A percentile compares a stretch with the other conserved stretches of the same genome.
Conservation (phyloP, 2,797 vertebrate genomes). For the Mormyrops attenuatus region DNA sequence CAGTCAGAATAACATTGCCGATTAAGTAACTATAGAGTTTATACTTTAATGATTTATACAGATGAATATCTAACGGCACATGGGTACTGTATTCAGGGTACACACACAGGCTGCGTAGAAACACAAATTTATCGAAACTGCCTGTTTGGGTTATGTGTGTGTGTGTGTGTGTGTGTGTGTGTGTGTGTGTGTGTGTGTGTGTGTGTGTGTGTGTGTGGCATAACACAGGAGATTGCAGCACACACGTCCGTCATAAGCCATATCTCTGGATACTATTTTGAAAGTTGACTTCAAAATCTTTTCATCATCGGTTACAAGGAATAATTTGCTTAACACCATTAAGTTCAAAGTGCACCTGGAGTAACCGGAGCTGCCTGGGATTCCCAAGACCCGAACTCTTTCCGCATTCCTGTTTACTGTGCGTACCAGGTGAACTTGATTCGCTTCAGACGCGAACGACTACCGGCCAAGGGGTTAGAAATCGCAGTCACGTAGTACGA, state of each 20-base stretch:
- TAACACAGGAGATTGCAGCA: background rate
- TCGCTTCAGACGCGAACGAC: background rate
- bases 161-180: background rate
- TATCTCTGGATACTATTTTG: background rate
- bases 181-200: background rate
- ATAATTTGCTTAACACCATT: background rate
- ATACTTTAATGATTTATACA: background rate
- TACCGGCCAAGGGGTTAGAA: background rate
- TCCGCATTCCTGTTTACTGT: constrained; percentile 15
- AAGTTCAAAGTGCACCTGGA: background rate
- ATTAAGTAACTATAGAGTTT: background rate
- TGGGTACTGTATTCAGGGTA: background rate
- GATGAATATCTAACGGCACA: background rate
- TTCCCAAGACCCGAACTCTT: background rate
- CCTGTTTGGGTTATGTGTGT: background rate
- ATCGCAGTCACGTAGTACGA: background rate
- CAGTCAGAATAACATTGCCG: background rate
- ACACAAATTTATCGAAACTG: background rate
- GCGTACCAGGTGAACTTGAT: background rate
- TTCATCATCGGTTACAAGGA: background rate
- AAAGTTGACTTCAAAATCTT: background rate
- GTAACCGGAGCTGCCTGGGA: background rate
- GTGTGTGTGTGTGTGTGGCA: background rate
- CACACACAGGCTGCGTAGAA: background rate
- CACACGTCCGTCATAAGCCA: background rate